Percentiles rank a stretch among this genome's conserved stretches.
Evolutionary conservation across 2,888 invertebrate species (phyloP).

Genomic region (Drosophila cognata): DNA sequence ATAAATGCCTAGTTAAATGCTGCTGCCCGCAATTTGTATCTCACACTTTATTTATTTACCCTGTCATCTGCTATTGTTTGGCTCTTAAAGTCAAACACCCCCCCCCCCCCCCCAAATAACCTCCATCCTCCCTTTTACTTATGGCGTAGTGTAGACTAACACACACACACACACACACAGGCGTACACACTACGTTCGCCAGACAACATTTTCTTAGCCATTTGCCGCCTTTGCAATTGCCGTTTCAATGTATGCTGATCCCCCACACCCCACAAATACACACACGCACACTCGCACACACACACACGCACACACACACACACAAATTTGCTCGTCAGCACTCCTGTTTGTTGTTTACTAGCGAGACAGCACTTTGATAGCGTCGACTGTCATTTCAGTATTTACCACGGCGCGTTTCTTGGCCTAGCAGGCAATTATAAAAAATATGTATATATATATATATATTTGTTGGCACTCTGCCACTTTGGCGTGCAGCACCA

Average conservation of each 20-base stretch:
- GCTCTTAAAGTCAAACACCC: conserved; percentile 21
- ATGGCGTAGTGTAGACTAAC: conserved; percentile 26
- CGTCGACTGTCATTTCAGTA: conserved; percentile 61
- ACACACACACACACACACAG: conserved; percentile 3
- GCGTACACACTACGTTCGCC: conserved; percentile 15
- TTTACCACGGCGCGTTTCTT: conserved; percentile 50
- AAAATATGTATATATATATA: conserved; percentile 32
- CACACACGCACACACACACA: not conserved
- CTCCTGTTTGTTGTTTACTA: conserved; percentile 15
- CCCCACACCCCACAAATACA: not conserved
- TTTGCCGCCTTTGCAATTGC: conserved; percentile 59
- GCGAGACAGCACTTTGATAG: conserved; percentile 32
- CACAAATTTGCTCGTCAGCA: conserved; percentile 58
- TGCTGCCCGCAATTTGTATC: conserved; percentile 73
- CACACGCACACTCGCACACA: not conserved
- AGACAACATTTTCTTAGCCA: conserved; percentile 64
- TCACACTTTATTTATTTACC: conserved; percentile 72
- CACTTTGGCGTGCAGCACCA: conserved; percentile 32
- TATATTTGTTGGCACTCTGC: conserved; percentile 59
- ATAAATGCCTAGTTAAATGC: conserved; percentile 72
- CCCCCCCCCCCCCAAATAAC: not conserved
- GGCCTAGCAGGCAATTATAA: conserved; percentile 67
- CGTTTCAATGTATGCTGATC: conserved; percentile 30
- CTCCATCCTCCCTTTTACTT: not conserved
- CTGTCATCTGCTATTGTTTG: conserved; percentile 75